Conservation (phyloP, 2,797 vertebrate species). For the Odontamblyopus lacepedii region DNA sequence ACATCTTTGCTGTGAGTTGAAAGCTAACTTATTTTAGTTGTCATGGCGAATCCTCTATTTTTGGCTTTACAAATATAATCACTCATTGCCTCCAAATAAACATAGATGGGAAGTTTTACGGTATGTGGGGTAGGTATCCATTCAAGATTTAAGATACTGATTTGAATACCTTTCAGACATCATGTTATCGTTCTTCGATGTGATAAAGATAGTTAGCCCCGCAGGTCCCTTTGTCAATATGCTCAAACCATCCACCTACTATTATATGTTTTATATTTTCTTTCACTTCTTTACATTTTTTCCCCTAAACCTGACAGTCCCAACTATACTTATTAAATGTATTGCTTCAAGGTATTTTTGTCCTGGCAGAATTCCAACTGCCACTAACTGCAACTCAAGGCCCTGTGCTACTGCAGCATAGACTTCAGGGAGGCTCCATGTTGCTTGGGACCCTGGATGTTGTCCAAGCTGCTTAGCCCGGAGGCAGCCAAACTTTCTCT, state of each 20-base stretch:
- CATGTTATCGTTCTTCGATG: not conserved
- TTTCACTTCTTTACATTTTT: not conserved
- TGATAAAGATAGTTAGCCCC: not conserved
- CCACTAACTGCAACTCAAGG: constrained; percentile 40
- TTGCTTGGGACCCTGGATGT: constrained; percentile 55
- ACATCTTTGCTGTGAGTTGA: no score
- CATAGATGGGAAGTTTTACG: no score
- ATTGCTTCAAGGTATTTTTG: constrained; percentile 17
- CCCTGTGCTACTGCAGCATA: constrained; percentile 46
- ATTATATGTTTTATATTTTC: not conserved
- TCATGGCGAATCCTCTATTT: not conserved
- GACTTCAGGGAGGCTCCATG: constrained; percentile 52
- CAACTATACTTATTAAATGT: constrained; percentile 23
- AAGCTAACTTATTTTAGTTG: not conserved
- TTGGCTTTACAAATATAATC: not conserved
- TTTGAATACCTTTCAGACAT: not conserved
- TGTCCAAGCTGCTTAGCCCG: constrained; percentile 63
- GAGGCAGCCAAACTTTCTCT: constrained; percentile 54
- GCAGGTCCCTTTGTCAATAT: no score
- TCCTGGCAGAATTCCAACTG: constrained; percentile 36
- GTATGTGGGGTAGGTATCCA: no score
- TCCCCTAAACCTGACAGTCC: not conserved
- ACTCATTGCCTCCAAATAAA: not conserved
- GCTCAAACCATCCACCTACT: no score
- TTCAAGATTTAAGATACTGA: no score